phyloP scores from a whole-genome alignment of 1,140 invertebrate genomes.

The Saccostrea glomerata region DNA sequence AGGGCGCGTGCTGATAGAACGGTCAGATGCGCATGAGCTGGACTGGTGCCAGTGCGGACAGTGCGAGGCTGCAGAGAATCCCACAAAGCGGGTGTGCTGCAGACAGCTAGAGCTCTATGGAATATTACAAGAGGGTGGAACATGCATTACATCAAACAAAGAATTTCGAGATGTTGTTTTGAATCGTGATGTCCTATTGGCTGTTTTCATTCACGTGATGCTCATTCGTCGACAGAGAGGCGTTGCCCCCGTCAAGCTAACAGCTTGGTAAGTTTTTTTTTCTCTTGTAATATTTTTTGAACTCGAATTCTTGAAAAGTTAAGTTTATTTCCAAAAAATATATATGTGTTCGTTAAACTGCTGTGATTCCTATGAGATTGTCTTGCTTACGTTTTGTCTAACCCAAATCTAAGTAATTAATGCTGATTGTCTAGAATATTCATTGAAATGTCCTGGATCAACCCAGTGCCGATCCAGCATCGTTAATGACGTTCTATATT shows the following conservation, averaged over 20 bases:
- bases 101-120: slow-evolving; percentile 62
- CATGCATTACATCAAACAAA: slow-evolving; percentile 62
- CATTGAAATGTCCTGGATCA: background rate
- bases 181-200: slow-evolving; percentile 63
- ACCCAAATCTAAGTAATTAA: background rate
- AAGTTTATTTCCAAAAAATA: too few relatives aligned
- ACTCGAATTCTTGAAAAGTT: too few relatives aligned
- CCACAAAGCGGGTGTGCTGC: slow-evolving; percentile 59
- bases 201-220: slow-evolving; percentile 68
- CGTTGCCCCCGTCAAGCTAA: slow-evolving; percentile 58
- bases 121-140: slow-evolving; percentile 54
- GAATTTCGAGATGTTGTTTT: slow-evolving; percentile 66
- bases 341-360: too few relatives aligned
- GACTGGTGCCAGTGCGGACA: slow-evolving; percentile 65
- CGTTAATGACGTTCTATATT: slow-evolving; percentile 43
- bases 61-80: slow-evolving; percentile 59
- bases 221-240: slow-evolving; percentile 60
- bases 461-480: background rate
- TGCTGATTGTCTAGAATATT: background rate
- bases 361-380: too few relatives aligned
- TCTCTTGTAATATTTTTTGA: too few relatives aligned
- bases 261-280: slow-evolving; percentile 58
- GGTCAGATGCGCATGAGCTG: slow-evolving; percentile 50
- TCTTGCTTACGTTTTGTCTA: too few relatives aligned
- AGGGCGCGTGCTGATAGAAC: slow-evolving; percentile 61